phyloP scores from a whole-genome alignment of 2,113 vertebrate species.

The Xenopus borealis region DNA sequence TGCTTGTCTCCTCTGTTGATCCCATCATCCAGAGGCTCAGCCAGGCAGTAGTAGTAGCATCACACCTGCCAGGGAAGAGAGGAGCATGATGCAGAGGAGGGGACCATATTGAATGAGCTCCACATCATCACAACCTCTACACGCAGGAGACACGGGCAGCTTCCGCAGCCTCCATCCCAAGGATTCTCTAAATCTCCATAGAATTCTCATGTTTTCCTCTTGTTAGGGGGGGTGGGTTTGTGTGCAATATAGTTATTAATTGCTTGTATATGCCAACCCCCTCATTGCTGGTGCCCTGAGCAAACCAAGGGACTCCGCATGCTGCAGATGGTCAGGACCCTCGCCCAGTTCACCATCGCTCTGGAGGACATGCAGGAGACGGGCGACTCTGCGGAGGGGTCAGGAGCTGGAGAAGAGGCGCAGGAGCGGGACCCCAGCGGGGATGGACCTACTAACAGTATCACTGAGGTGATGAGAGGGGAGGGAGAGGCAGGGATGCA shows the following conservation, averaged over 20 bases:
- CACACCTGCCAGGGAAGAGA: constrained; percentile 45
- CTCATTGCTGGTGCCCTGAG: constrained; percentile 21
- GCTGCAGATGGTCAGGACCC: constrained; percentile 90
- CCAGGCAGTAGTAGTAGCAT: constrained; percentile 3
- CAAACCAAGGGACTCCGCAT: constrained; percentile 69
- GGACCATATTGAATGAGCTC: neutral
- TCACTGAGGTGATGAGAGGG: constrained; percentile 64
- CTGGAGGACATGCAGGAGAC: constrained; percentile 94
- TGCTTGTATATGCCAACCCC: neutral
- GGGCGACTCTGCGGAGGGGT: constrained; percentile 71
- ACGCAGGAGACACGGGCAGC: neutral
- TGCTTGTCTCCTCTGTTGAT: constrained; percentile 30
- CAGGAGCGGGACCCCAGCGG: constrained; percentile 56
- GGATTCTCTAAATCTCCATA: neutral
- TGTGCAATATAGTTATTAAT: neutral
- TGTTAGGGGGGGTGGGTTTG: neutral
- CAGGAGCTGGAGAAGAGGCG: constrained; percentile 49
- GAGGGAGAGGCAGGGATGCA: neutral
- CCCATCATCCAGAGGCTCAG: neutral
- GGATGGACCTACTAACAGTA: constrained; percentile 53
- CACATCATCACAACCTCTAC: constrained; percentile 1
- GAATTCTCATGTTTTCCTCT: neutral
- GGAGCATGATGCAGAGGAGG: constrained; percentile 10
- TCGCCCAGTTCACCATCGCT: constrained; percentile 96
- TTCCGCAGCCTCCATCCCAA: too few species aligned